Percentiles rank a stretch among this genome's conserved stretches.
Evolutionary conservation across 2,888 invertebrate genomes (phyloP).

Genomic region (Diadromus collaris): DNA sequence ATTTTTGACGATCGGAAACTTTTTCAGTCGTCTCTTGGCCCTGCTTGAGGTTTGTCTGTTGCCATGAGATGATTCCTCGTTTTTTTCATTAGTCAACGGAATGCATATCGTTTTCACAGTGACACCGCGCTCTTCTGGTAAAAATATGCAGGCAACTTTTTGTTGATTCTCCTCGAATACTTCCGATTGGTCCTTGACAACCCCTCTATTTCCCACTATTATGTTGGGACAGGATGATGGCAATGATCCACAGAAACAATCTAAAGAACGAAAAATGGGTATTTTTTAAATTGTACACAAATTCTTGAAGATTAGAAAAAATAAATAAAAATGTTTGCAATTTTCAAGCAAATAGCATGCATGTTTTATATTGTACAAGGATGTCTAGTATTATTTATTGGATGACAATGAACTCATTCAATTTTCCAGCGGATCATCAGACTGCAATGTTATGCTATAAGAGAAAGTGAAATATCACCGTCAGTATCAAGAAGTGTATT

Average conservation of each 20-base stretch:
- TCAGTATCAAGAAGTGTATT: too few species aligned
- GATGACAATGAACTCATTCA: too few species aligned
- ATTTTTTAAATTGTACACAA: not conserved
- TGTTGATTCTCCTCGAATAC: slow-evolving; percentile 50
- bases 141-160: slow-evolving; percentile 64
- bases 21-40: slow-evolving; percentile 17
- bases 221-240: slow-evolving; percentile 69
- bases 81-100: slow-evolving; percentile 10
- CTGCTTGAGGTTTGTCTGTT: not conserved
- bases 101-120: slow-evolving; percentile 62
- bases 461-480: too few species aligned
- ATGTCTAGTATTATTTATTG: too few species aligned
- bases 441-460: too few species aligned
- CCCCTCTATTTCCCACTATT: slow-evolving; percentile 66
- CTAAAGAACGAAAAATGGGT: slow-evolving; percentile 57
- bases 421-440: too few species aligned
- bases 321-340: too few species aligned
- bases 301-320: not conserved
- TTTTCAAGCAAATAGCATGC: too few species aligned
- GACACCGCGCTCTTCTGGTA: slow-evolving; percentile 71
- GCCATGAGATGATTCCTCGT: not conserved
- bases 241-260: slow-evolving; percentile 67
- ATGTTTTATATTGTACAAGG: too few species aligned
- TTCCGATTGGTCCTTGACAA: slow-evolving; percentile 66
- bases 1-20: not conserved